Evolutionary conservation across 2,797 vertebrate species (phyloP), one percentile per base, ranked within the genome.

Genomic region (Enteromius treurensis): DNA sequence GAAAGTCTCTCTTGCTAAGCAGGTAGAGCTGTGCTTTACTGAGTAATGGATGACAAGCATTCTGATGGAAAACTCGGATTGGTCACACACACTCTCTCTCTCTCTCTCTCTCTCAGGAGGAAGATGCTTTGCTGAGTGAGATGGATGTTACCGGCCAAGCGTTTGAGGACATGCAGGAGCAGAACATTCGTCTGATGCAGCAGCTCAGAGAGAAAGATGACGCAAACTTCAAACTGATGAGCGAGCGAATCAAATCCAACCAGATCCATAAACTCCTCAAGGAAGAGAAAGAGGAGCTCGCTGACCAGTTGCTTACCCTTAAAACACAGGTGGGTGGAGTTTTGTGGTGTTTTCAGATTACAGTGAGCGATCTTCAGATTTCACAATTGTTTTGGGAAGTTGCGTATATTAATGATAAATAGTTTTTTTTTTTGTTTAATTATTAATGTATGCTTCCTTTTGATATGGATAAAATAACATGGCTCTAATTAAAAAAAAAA

Each of bases 1-100:
- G 92, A 98, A 99, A 91, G 91, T 99, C 78, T 97, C 97, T 3
- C 95, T 97, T 88, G 97, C 98, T 81, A 99, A 99, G 90, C 98
- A 99, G 96, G 97, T 98, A 69, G 13, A 19, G 64, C 73, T 83
- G 47, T 11, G 51, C 60, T 68, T 47, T 45, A 83, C 53, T 53
- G 34, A 45, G 47, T 49, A 45, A 34, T 42, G 4, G 55, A 76
- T 29, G 74, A 4, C 10, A 58, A n/a, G 29, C 37, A 69, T 32
- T 67, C 21, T 62, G 37, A 3, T 47, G 53, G 21, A 15, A 55
- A 19, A 7, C 15, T 5, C 26, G 29, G 40, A 17, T 40, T 29
- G 4, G 58, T 45, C 42, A 8, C 40, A 10, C 40, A 26, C 26
- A 26, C 26, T 0, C 42, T 3, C 42, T 45, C 14, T 45, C 14